Conservation (phyloP, 2,113 vertebrate species). For the Odocoileus virginianus region DNA sequence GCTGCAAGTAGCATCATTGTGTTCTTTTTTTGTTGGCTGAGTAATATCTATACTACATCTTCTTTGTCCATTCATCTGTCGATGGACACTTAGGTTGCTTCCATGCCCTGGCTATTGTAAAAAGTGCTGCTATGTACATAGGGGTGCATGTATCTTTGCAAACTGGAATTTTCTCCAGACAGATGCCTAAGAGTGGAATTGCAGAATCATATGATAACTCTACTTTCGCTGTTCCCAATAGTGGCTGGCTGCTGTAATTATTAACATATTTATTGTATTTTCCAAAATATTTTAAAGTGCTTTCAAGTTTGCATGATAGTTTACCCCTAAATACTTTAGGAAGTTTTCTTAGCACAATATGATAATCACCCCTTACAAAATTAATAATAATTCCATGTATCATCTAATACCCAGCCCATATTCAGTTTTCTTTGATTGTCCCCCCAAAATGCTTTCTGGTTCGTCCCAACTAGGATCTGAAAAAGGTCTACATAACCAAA, state of each 20-base stretch:
- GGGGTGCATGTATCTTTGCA: neutral
- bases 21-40: neutral
- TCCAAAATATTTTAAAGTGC: neutral
- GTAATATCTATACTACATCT: neutral
- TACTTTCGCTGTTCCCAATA: neutral
- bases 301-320: neutral
- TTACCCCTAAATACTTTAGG: neutral
- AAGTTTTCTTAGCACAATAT: neutral
- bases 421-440: neutral
- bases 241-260: neutral
- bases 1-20: neutral
- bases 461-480: neutral
- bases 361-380: neutral
- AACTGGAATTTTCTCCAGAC: neutral
- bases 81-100: neutral
- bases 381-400: neutral
- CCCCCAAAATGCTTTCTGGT: neutral
- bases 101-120: neutral
- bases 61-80: neutral
- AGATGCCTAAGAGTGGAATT: neutral
- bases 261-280: neutral
- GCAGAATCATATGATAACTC: neutral
- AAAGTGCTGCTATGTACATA: neutral
- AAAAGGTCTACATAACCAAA: neutral
- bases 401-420: neutral